Conservation (phyloP, 2,888 invertebrate species). For the Sepioteuthis lessoniana region DNA sequence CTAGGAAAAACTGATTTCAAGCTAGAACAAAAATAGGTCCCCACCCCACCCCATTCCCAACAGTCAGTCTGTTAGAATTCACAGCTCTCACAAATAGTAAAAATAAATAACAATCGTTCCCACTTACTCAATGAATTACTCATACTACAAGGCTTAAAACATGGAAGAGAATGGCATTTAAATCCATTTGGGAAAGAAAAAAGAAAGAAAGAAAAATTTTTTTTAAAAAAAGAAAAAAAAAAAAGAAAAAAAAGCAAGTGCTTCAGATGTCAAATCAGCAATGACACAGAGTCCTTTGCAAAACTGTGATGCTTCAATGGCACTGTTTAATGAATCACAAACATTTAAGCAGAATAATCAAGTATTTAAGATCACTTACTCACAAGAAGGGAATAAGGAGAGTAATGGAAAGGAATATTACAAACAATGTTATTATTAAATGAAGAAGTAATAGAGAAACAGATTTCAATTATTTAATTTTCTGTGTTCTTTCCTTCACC, state of each 20-base stretch:
- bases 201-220: too few species aligned
- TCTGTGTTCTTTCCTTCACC: too few species aligned
- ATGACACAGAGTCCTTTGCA: not conserved
- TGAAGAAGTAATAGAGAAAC: too few species aligned
- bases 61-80: not conserved
- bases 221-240: too few species aligned
- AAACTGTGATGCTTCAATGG: not conserved
- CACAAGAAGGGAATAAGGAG: not conserved
- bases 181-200: not conserved
- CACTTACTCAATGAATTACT: not conserved
- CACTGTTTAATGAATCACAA: not conserved
- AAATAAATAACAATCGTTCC: not conserved
- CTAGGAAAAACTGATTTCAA: not conserved
- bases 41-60: not conserved
- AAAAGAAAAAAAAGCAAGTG: not conserved
- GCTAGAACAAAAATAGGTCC: not conserved
- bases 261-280: not conserved
- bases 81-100: not conserved
- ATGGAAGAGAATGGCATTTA: not conserved
- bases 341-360: conserved; percentile 24
- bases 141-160: not conserved
- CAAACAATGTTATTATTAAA: too few species aligned
- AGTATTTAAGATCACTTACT: not conserved
- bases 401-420: not conserved
- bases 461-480: too few species aligned